Conservation (phyloP, 2,113 vertebrate genomes). For the Chascanopsetta lugubris region DNA sequence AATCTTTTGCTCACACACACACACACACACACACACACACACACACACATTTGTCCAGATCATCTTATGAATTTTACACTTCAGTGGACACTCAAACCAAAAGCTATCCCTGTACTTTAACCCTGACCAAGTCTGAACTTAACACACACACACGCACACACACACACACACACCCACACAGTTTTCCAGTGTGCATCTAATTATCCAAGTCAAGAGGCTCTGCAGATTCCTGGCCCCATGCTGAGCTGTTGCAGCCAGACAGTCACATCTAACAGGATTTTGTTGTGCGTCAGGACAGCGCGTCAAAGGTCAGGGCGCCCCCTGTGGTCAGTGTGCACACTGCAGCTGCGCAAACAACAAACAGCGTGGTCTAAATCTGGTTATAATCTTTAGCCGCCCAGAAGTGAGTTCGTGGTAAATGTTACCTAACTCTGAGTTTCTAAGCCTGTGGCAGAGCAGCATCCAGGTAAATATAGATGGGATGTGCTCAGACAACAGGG, state of each 20-base stretch:
- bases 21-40: background rate
- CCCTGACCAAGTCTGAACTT: too few relatives aligned
- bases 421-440: constrained; percentile 73
- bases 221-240: constrained; percentile 36
- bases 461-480: constrained; percentile 64
- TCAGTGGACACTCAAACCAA: too few relatives aligned
- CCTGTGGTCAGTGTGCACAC: constrained; percentile 38
- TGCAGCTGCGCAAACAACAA: constrained; percentile 62
- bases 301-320: constrained; percentile 40
- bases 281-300: constrained; percentile 29
- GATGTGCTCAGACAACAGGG: constrained; percentile 1
- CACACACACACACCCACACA: background rate
- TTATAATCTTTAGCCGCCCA: constrained; percentile 70
- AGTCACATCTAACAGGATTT: constrained; percentile 69
- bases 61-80: too few relatives aligned
- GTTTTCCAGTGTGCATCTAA: constrained; percentile 19
- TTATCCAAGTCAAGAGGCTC: constrained; percentile 28
- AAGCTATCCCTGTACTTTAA: too few relatives aligned
- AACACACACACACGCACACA: background rate
- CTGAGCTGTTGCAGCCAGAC: constrained; percentile 38
- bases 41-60: background rate
- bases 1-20: background rate
- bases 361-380: constrained; percentile 49
- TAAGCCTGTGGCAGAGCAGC: constrained; percentile 50
- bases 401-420: constrained; percentile 60